Evolutionary conservation across 2,888 invertebrate genomes (phyloP).

Genomic region (Troides helena): DNA sequence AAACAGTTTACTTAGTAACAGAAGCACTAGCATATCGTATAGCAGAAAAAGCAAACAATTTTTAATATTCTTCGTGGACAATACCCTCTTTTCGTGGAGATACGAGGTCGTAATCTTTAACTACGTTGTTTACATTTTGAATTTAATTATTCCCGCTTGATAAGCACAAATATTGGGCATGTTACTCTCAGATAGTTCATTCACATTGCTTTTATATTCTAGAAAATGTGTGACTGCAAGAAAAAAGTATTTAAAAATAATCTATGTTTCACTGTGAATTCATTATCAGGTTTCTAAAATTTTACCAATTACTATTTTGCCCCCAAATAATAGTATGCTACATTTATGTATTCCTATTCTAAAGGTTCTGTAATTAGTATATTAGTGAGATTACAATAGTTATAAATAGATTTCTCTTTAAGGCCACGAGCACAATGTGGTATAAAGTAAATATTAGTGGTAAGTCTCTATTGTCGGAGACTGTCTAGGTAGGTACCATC

Average conservation of each 20-base stretch:
- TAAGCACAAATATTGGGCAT: constrained; percentile 26
- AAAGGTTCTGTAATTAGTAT: no score
- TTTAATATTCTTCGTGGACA: constrained; percentile 10
- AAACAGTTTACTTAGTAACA: constrained; percentile 1
- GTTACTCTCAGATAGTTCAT: constrained; percentile 20
- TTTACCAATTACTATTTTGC: no score
- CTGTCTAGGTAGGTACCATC: no score
- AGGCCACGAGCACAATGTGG: no score
- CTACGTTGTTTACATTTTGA: constrained; percentile 25
- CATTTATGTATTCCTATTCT: no score
- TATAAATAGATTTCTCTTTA: no score
- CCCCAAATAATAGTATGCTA: no score
- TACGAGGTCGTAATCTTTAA: constrained; percentile 20
- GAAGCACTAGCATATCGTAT: background rate
- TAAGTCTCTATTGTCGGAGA: no score
- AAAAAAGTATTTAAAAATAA: background rate
- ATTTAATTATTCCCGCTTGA: constrained; percentile 20
- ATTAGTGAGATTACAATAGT: no score
- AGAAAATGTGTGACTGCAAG: constrained; percentile 7
- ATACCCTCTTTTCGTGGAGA: constrained; percentile 6
- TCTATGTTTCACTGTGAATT: background rate
- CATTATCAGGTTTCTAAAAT: no score
- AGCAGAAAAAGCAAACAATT: constrained; percentile 10
- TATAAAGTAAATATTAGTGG: no score
- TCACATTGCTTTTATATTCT: constrained; percentile 22